These are phyloP conservation scores for Psittacus erithacus DNA, from an alignment of 2,113 vertebrate species.

Conservation along the genomic window DNA sequence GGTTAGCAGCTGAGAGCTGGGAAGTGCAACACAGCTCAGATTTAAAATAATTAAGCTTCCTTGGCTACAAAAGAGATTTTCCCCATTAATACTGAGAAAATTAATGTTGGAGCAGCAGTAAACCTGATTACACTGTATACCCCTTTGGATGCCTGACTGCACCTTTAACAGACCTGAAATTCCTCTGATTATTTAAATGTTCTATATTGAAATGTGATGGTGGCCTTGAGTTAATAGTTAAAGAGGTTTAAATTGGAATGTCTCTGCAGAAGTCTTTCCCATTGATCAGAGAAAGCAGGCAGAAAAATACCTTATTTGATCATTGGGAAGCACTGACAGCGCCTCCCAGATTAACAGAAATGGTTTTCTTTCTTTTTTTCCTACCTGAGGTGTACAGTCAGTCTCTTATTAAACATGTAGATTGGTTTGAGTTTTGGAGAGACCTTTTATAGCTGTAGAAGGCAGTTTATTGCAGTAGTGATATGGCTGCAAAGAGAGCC, in stretches of 20 bases:
- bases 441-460: not conserved
- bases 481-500: not conserved
- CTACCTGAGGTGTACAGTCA: not conserved
- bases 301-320: slow-evolving; percentile 32
- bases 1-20: slow-evolving; percentile 65
- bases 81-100: slow-evolving; percentile 85
- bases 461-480: not conserved
- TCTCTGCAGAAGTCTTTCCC: slow-evolving; percentile 35
- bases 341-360: not conserved
- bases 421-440: not conserved
- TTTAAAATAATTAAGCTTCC: slow-evolving; percentile 81
- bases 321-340: not conserved
- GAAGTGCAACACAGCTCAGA: slow-evolving; percentile 74
- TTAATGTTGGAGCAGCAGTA: slow-evolving; percentile 82
- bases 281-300: slow-evolving; percentile 55
- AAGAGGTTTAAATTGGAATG: slow-evolving; percentile 70
- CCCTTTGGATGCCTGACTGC: slow-evolving; percentile 80
- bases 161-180: slow-evolving; percentile 81
- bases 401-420: not conserved
- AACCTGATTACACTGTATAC: slow-evolving; percentile 81
- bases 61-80: slow-evolving; percentile 77
- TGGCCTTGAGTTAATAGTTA: slow-evolving; percentile 77
- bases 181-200: slow-evolving; percentile 77
- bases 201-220: slow-evolving; percentile 70
- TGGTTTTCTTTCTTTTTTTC: not conserved